These are phyloP conservation scores for Semaprochilodus insignis DNA, from an alignment of 2,797 vertebrate genomes.

Conservation along the genomic window DNA sequence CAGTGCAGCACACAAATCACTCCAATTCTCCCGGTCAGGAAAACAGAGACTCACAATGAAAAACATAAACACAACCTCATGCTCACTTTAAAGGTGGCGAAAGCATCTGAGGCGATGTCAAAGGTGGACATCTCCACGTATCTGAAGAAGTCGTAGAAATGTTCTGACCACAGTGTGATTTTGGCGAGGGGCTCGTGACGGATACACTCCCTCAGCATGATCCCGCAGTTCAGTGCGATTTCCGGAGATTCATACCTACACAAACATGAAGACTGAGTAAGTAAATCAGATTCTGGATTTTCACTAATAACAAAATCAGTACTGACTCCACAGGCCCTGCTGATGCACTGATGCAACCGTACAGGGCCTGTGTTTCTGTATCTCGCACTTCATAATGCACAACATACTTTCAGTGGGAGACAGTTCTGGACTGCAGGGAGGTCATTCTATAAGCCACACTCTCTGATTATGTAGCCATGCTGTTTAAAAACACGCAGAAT, in stretches of 20 bases:
- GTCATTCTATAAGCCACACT: no score
- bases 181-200: constrained; percentile 95
- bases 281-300: neutral
- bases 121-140: constrained; percentile 99
- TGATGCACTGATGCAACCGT: no score
- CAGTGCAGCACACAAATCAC: neutral
- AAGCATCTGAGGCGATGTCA: constrained; percentile 89
- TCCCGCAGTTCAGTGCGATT: constrained; percentile 96
- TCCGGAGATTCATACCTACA: constrained; percentile 94
- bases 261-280: neutral
- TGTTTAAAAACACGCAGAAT: no score
- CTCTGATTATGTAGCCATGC: no score
- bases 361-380: no score
- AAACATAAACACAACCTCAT: neutral
- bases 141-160: constrained; percentile 98
- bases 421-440: no score
- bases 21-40: neutral
- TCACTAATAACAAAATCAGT: no score
- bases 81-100: constrained; percentile 70
- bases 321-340: no score
- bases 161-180: constrained; percentile 94
- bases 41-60: no score
- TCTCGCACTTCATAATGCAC: no score
- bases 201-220: constrained; percentile 97
- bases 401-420: no score